Conservation (phyloP, 1,140 invertebrate species). For the Melitaea cinxia region DNA sequence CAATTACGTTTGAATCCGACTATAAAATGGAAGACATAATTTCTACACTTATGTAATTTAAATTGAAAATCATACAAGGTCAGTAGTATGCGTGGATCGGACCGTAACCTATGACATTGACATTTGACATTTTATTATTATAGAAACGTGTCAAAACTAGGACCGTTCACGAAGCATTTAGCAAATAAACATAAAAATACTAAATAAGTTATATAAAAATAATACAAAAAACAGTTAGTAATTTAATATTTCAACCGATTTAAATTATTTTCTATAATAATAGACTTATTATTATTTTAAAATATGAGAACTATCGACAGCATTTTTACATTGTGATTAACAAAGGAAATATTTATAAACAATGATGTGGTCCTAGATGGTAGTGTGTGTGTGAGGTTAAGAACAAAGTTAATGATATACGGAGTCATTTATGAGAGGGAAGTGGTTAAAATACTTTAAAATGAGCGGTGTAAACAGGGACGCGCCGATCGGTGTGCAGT, state of each 20-base stretch:
- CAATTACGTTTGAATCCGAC: not conserved
- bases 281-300: not conserved
- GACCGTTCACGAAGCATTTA: conserved; percentile 14
- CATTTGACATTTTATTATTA: conserved; percentile 29
- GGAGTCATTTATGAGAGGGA: conserved; percentile 49
- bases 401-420: not conserved
- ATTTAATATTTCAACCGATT: not conserved
- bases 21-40: no score
- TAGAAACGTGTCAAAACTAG: conserved; percentile 36
- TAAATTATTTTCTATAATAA: not conserved
- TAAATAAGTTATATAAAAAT: not conserved
- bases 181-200: conserved; percentile 15
- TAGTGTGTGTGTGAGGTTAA: conserved; percentile 1
- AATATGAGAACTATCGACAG: not conserved
- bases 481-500: conserved; percentile 82
- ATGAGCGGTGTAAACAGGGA: conserved; percentile 80
- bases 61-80: no score
- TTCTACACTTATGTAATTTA: not conserved
- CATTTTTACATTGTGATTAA: not conserved
- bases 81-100: not conserved
- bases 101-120: conserved; percentile 25
- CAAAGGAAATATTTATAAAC: conserved; percentile 15
- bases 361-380: conserved; percentile 12
- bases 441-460: conserved; percentile 50
- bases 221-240: not conserved